phyloP scores from a whole-genome alignment of 2,113 vertebrate species.

The Burhinus oedicnemus region DNA sequence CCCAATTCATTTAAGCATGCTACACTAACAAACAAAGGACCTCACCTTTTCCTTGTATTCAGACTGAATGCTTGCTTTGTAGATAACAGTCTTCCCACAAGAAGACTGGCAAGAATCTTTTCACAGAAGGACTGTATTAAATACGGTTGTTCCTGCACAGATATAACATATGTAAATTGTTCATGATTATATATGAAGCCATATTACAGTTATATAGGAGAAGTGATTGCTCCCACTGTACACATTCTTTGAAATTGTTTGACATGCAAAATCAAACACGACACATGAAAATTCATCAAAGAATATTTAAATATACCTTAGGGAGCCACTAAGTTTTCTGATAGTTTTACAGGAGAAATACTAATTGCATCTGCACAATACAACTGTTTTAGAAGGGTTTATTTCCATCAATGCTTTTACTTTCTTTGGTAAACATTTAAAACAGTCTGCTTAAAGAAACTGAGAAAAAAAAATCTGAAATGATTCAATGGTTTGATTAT shows the following conservation, averaged over 20 bases:
- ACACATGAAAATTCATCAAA: conserved; percentile 71
- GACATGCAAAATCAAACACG: conserved; percentile 49
- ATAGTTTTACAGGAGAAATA: conserved; percentile 67
- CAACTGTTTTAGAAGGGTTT: not conserved
- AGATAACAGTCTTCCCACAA: not conserved
- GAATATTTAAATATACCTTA: conserved; percentile 53
- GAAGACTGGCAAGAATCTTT: not conserved
- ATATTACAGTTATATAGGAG: conserved; percentile 1
- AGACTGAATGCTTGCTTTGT: not conserved
- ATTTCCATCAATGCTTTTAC: not conserved
- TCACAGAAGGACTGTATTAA: not conserved
- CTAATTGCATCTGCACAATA: conserved; percentile 67
- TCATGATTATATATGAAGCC: not conserved
- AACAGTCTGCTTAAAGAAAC: not conserved
- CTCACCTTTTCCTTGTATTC: not conserved
- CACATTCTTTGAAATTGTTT: conserved; percentile 38
- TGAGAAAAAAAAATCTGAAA: not conserved
- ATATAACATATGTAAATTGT: not conserved
- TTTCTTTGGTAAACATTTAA: not conserved
- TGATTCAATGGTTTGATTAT: not conserved
- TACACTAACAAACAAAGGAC: not conserved
- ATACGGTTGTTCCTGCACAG: not conserved
- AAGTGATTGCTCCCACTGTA: conserved; percentile 59
- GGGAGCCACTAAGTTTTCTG: conserved; percentile 54
- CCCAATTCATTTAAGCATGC: not conserved